phyloP scores from a whole-genome alignment of 2,888 invertebrate species.

The Mechanitis messenoides region DNA sequence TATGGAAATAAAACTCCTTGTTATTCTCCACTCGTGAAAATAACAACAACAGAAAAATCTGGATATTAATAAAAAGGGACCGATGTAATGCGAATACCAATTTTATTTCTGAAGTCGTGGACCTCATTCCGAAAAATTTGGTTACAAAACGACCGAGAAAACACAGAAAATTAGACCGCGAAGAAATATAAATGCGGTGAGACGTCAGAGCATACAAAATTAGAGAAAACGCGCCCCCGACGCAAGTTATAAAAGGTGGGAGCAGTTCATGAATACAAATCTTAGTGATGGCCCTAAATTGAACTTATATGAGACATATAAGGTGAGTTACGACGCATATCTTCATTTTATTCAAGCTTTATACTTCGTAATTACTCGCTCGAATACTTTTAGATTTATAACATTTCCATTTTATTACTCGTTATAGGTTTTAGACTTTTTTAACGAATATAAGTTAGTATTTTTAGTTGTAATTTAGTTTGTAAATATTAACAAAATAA shows the following conservation, averaged over 20 bases:
- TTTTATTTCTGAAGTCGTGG: slow-evolving; percentile 66
- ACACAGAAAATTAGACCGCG: slow-evolving; percentile 73
- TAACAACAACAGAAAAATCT: slow-evolving; percentile 62
- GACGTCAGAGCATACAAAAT: slow-evolving; percentile 72
- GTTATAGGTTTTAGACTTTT: too few relatives aligned
- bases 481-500: too few relatives aligned
- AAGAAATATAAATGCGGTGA: slow-evolving; percentile 72
- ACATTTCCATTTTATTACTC: too few relatives aligned
- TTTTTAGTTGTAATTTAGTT: too few relatives aligned
- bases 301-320: slow-evolving; percentile 27
- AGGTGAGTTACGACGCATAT: slow-evolving; percentile 13
- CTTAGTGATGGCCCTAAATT: slow-evolving; percentile 25
- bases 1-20: background rate
- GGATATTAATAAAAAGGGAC: slow-evolving; percentile 45
- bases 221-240: slow-evolving; percentile 40
- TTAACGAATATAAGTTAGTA: too few relatives aligned
- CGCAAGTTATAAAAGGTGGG: slow-evolving; percentile 26
- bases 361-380: background rate
- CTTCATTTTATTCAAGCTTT: slow-evolving; percentile 16
- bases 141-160: slow-evolving; percentile 72
- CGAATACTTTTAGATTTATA: too few relatives aligned
- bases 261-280: slow-evolving; percentile 25
- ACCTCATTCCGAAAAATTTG: slow-evolving; percentile 71
- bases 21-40: slow-evolving; percentile 35
- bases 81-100: slow-evolving; percentile 66